Conservation (phyloP, 30 jellyfish, hydroid and myxozoan genomes). For the Aurelia sp. region DNA sequence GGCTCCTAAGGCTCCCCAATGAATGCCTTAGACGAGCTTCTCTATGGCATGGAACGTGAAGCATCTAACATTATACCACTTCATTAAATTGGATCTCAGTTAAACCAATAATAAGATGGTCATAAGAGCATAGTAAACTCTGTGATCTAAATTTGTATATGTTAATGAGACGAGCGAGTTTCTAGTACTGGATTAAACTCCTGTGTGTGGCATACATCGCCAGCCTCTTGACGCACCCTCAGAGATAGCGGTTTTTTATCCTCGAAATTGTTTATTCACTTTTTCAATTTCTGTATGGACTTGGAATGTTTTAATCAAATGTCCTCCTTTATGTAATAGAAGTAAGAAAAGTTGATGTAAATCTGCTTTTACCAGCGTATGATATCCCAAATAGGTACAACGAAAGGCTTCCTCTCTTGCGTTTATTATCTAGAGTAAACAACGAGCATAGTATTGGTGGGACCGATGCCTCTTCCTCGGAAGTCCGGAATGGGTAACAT, state of each 20-base stretch:
- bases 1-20: no score
- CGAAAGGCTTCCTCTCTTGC: not conserved
- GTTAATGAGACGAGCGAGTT: not conserved
- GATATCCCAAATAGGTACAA: not conserved
- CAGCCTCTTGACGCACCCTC: not conserved
- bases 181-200: not conserved
- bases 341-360: not conserved
- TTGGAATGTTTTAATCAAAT: not conserved
- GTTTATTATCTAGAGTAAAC: no score
- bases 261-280: no score
- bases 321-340: not conserved
- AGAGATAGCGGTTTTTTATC: no score
- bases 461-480: no score
- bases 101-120: not conserved
- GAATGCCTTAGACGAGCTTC: not conserved
- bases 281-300: not conserved
- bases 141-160: not conserved
- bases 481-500: no score
- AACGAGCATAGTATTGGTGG: no score
- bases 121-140: not conserved
- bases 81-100: not conserved
- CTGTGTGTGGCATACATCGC: slow-evolving; percentile 25
- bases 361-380: not conserved
- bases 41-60: not conserved
- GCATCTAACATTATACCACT: not conserved